These are phyloP conservation scores for Masnerella sp. DNA, from an alignment of 2,888 invertebrate genomes.

Conservation along the genomic window DNA sequence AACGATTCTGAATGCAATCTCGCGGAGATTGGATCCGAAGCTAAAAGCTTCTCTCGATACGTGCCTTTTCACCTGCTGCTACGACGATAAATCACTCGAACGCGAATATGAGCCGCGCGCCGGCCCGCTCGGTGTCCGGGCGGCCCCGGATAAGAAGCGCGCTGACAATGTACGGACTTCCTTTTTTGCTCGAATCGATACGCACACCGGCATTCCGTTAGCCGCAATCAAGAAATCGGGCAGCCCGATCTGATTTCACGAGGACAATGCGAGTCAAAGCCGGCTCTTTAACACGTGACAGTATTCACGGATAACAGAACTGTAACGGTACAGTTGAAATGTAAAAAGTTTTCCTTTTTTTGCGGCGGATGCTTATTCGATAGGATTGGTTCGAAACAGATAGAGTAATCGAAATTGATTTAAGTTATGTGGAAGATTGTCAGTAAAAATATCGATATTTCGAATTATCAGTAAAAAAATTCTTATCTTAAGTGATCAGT, in stretches of 20 bases:
- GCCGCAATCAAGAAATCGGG: constrained; percentile 41
- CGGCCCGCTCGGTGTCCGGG: constrained; percentile 18
- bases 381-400: too few relatives aligned
- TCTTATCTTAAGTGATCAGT: too few relatives aligned
- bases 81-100: constrained; percentile 48
- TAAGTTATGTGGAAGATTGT: too few relatives aligned
- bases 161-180: constrained; percentile 37
- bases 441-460: too few relatives aligned
- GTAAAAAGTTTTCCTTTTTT: too few relatives aligned
- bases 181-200: constrained; percentile 28
- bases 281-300: constrained; percentile 32
- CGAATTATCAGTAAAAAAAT: too few relatives aligned
- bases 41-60: constrained; percentile 43
- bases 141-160: constrained; percentile 15
- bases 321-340: constrained; percentile 1
- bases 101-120: constrained; percentile 18
- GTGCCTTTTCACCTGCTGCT: constrained; percentile 46
- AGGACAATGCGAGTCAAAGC: constrained; percentile 32
- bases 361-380: too few relatives aligned
- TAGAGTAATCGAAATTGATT: too few relatives aligned
- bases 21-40: constrained; percentile 40
- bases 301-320: constrained; percentile 1
- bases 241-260: constrained; percentile 45
- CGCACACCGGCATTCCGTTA: constrained; percentile 42
- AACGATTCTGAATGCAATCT: constrained; percentile 37